Conservation (phyloP, 2,113 vertebrate genomes). For the Hepsetus odoe region DNA sequence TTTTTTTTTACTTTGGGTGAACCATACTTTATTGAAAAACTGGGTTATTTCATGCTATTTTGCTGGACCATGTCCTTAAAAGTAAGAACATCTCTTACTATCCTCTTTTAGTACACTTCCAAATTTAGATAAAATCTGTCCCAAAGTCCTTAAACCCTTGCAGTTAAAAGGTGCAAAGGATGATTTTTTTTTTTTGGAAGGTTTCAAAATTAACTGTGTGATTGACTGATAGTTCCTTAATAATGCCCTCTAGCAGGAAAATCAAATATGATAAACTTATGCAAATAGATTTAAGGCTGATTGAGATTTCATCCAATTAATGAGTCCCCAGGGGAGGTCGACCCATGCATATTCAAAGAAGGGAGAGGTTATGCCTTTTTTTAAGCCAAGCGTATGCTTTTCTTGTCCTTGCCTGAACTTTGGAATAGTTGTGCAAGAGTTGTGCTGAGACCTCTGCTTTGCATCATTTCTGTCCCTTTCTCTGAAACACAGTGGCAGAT, state of each 20-base stretch:
- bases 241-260: slow-evolving; percentile 58
- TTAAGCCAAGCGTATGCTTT: too few species aligned
- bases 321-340: slow-evolving; percentile 51
- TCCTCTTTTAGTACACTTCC: not conserved
- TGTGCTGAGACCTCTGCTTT: not conserved
- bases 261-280: slow-evolving; percentile 60
- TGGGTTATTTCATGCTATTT: too few species aligned
- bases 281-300: slow-evolving; percentile 53
- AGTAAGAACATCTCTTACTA: too few species aligned
- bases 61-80: too few species aligned
- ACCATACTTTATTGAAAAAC: too few species aligned
- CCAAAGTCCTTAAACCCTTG: slow-evolving; percentile 41
- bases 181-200: slow-evolving; percentile 38
- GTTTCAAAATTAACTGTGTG: slow-evolving; percentile 46
- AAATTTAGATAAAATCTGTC: not conserved
- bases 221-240: slow-evolving; percentile 60
- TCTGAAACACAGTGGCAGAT: not conserved
- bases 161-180: too few species aligned
- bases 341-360: slow-evolving; percentile 39
- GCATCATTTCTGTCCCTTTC: not conserved
- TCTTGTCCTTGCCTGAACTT: slow-evolving; percentile 30
- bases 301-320: slow-evolving; percentile 61
- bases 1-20: too few species aligned
- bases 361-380: slow-evolving; percentile 33
- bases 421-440: not conserved